phyloP scores from a whole-genome alignment of 92 coral and sea anemone genomes.

The Bergia sp. region DNA sequence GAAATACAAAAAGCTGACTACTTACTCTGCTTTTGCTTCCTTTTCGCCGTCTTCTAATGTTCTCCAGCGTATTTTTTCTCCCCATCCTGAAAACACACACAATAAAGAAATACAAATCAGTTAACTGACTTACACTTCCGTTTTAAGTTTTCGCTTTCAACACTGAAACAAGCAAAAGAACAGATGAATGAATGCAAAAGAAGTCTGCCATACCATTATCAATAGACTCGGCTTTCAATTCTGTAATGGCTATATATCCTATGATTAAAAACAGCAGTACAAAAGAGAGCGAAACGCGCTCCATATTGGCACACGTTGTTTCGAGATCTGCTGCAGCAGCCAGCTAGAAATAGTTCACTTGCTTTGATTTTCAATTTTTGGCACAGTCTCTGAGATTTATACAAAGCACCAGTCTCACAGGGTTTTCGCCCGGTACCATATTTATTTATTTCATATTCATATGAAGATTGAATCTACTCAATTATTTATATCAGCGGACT shows the following conservation, averaged over 20 bases:
- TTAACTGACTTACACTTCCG: not conserved
- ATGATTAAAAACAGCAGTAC: not conserved
- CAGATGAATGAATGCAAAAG: not conserved
- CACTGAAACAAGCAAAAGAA: not conserved
- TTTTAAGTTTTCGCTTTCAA: not conserved
- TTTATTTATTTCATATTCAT: slow-evolving; percentile 31
- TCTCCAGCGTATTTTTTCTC: slow-evolving; percentile 38
- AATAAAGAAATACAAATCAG: not conserved
- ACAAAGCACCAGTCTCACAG: slow-evolving; percentile 12
- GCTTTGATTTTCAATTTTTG: slow-evolving; percentile 10
- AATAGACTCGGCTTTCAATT: not conserved
- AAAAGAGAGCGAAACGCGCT: not conserved
- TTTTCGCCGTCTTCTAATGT: slow-evolving; percentile 38
- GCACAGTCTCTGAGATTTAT: not conserved
- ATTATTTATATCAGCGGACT: slow-evolving; percentile 10
- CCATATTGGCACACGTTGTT: slow-evolving; percentile 8
- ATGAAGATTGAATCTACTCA: not conserved
- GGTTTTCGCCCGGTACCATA: slow-evolving; percentile 10
- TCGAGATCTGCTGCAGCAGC: not conserved
- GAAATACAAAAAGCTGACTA: not conserved
- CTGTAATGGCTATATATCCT: not conserved
- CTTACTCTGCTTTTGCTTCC: slow-evolving; percentile 26
- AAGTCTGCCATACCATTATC: slow-evolving; percentile 19
- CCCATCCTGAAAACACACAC: slow-evolving; percentile 35
- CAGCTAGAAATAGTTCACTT: not conserved